These are phyloP conservation scores for Entomyzon cyanotis DNA, from an alignment of 2,113 vertebrate genomes.

Conservation along the genomic window DNA sequence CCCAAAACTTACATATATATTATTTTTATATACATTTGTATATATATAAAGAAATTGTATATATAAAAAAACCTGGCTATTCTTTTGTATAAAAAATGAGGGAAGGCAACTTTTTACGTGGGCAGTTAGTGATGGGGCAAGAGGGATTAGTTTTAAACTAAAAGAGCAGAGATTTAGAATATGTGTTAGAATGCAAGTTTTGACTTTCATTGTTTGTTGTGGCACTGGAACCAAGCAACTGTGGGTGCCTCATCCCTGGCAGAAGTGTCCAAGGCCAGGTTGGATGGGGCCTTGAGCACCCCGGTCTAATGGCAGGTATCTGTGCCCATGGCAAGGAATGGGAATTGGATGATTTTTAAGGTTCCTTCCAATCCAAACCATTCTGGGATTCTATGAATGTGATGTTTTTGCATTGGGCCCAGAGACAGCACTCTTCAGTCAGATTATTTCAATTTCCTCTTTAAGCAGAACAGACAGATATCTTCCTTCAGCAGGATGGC, in stretches of 20 bases:
- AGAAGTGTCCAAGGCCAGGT: not conserved
- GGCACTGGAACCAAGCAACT: not conserved
- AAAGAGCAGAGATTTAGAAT: not conserved
- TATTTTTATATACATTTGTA: too few relatives aligned
- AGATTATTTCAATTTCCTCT: not conserved
- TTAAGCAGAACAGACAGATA: not conserved
- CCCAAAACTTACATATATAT: too few relatives aligned
- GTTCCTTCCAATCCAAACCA: not conserved
- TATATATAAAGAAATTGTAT: too few relatives aligned
- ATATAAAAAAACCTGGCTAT: not conserved
- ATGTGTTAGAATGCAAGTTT: not conserved
- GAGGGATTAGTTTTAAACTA: not conserved
- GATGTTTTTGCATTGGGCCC: not conserved
- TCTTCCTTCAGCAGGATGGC: not conserved
- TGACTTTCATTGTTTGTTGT: not conserved
- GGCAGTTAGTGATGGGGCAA: not conserved
- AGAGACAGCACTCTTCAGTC: not conserved
- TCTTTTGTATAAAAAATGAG: not conserved
- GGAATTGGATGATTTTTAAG: not conserved
- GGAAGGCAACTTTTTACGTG: accelerated
- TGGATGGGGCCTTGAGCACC: not conserved
- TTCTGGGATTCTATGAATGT: not conserved
- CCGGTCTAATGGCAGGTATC: not conserved
- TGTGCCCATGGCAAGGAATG: not conserved
- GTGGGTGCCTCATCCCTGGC: not conserved